Evolutionary conservation across 2,797 vertebrate species (phyloP), one percentile per base, ranked within the genome.

Genomic region (Scarus forsteni): DNA sequence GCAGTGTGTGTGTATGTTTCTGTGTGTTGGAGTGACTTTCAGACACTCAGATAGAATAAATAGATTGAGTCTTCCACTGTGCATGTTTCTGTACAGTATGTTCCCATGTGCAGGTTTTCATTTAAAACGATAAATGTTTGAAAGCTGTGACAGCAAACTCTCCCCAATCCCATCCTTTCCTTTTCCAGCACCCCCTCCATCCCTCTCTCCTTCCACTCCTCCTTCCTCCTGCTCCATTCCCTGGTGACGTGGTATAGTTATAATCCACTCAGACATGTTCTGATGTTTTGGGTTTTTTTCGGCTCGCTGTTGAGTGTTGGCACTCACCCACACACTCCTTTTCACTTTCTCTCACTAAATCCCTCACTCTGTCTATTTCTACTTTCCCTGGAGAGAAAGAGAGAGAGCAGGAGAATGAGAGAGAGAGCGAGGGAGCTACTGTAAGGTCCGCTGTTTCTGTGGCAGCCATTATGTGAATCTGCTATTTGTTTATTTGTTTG

Each of bases 211-310:
- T 73, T 11, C 35, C 61, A 54, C 62, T 46, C 44, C 38, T 55
- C 45, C 54, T 58, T 27, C 45, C 57, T 73, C 53, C 54, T 12
- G 16, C 75, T 65, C 34, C 76, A 39, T 52, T 76, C 76, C 73
- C 79, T 48, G 62, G 67, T 86, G 82, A 84, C 60, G 78, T 71
- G 67, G 72, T 77, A 70, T 44, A 83, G 59, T 80, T 85, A 75
- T 86, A 87, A 91, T 89, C 88, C 84, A 89, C 81, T 89, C 86
- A 84, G 76, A 85, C 71, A 74, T 83, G 62, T 85, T 88, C 73
- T 82, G 78, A 79, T 85, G 74, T 64, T 71, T 60, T 48, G 19
- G 44, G 38, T 36, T 54, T 61, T 73, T 77, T 79, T 68, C 64
- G 60, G 19, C 60, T 80, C 48, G 62, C 58, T 70, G 75, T 82